These are phyloP conservation scores for Mimumesa dahlbomi DNA, from an alignment of 2,888 invertebrate genomes.

Conservation along the genomic window DNA sequence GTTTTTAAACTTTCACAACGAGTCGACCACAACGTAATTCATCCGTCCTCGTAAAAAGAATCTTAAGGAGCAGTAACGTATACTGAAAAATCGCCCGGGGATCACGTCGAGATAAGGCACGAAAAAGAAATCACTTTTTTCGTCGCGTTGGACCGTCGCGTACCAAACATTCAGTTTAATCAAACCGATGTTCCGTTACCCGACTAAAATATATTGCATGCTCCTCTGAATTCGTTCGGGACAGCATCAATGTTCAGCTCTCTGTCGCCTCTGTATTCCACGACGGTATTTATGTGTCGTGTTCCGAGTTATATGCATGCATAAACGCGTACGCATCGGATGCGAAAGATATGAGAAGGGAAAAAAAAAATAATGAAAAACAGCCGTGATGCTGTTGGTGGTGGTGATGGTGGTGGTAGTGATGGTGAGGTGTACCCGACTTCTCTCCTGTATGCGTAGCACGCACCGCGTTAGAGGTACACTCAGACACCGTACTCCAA, in stretches of 20 bases:
- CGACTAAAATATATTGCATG: slow-evolving; percentile 46
- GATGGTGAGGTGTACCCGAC: not conserved
- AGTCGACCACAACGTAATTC: not conserved
- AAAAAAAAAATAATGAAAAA: not conserved
- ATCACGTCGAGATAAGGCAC: not conserved
- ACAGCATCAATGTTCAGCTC: slow-evolving; percentile 7
- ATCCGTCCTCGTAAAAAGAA: slow-evolving; percentile 5
- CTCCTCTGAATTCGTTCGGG: slow-evolving; percentile 35
- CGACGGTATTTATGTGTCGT: slow-evolving; percentile 19
- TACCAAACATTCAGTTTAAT: slow-evolving; percentile 49
- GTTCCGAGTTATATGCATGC: slow-evolving; percentile 31
- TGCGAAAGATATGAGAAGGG: not conserved
- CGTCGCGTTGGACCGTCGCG: slow-evolving; percentile 1
- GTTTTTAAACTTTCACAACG: slow-evolving; percentile 42
- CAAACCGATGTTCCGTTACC: slow-evolving; percentile 53
- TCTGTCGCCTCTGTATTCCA: slow-evolving; percentile 13
- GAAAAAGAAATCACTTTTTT: not conserved
- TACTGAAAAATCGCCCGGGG: not conserved
- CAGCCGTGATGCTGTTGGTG: too few species aligned
- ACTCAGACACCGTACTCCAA: slow-evolving; percentile 24
- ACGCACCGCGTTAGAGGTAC: slow-evolving; percentile 40
- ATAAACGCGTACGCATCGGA: slow-evolving; percentile 14
- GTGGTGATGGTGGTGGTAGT: not conserved
- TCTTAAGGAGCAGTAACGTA: not conserved
- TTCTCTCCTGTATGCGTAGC: slow-evolving; percentile 17